Base-by-base conservation (phyloP, 2,797 vertebrate genomes). In the Clamator glandarius region DNA sequence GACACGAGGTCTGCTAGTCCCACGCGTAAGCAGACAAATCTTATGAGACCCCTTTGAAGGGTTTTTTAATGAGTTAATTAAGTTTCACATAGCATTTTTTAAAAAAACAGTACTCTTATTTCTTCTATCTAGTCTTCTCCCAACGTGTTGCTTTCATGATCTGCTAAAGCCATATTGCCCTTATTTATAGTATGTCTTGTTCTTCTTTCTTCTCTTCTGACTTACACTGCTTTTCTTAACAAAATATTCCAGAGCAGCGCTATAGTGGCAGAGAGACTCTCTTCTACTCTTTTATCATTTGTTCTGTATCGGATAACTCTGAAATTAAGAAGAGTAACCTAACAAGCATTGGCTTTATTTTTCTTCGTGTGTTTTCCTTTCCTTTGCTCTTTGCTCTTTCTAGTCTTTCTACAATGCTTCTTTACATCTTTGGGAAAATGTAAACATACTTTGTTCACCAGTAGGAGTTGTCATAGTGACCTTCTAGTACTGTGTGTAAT, bases 11-110 rank as follows among this genome's bases (percentile, higher is more conserved):
- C 63, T 76, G 28, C 12, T 83, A 57, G 14, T 79, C 50, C 66
- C 62, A 66, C 1, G 6, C 0, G 1, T 36, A n/a, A 81, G 11
- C 26, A 59, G 62, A 11, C 4, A 1, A 68, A 48, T 61, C 11
- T 82, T 63, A 20, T 12, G 20, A 90, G 21, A 61, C 9, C 70
- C 10, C 5, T 63, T 54, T 63, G 24, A 66, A 72, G 25, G 10
- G 3, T 41, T 88, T 20, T 59, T 84, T 83, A 63, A 11, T n/a
- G 10, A 76, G 25, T 73, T 55, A 83, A 41, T 13, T 11, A 29
- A 25, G 25, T 52, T 88, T 67, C 18, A 52, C 24, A 15, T 8
- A 57, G 5, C 2, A 2, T 9, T 25, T 48, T 55, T 59, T 62
- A 50, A 50, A 51, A 2, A 48, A 29, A 23, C 15, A 69, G 33